Conservation (phyloP, 2,797 vertebrate genomes). For the Hypotaenidia philippensis region DNA sequence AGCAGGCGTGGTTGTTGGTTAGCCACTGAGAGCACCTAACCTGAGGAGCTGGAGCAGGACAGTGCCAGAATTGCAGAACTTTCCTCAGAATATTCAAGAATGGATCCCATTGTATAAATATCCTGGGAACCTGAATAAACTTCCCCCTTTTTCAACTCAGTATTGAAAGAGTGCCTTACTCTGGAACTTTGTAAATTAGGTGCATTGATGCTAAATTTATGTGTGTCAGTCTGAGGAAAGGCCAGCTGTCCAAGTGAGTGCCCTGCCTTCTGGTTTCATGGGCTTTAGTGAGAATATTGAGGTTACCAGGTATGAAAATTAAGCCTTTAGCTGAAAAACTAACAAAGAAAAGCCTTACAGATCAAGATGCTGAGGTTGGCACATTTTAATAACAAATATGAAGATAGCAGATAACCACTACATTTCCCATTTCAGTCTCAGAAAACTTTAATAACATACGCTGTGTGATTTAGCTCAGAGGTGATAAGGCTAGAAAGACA, state of each 20-base stretch:
- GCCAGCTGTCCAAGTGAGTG: background rate
- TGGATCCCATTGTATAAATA: background rate
- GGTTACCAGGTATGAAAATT: background rate
- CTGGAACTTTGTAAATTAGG: background rate
- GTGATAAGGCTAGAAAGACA: background rate
- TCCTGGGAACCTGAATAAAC: background rate
- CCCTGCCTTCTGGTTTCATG: background rate
- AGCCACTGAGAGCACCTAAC: background rate
- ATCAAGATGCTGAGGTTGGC: background rate
- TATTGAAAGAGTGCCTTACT: background rate
- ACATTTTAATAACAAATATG: background rate
- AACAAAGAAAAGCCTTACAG: background rate
- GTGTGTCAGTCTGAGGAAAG: background rate
- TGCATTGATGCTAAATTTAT: background rate
- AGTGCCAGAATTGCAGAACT: background rate
- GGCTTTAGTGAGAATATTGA: background rate
- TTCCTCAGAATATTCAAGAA: background rate
- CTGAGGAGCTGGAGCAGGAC: background rate
- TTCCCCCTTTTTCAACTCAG: background rate
- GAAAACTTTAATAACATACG: background rate
- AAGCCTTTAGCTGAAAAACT: background rate
- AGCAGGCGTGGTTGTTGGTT: background rate
- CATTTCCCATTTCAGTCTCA: background rate
- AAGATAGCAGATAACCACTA: background rate
- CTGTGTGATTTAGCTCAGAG: background rate